phyloP scores from a whole-genome alignment of 2,888 invertebrate species.

The Diploptera punctata region DNA sequence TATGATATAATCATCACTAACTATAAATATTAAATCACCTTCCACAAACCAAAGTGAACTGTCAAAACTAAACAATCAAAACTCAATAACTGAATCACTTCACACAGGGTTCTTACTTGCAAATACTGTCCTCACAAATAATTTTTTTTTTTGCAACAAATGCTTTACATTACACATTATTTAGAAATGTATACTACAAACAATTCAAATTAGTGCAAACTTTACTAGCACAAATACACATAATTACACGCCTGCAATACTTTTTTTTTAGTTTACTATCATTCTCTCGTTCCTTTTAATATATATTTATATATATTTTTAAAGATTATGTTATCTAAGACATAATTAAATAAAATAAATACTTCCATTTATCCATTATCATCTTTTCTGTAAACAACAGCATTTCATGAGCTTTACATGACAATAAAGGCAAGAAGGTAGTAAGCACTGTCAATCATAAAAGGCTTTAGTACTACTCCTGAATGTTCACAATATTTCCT shows the following conservation, averaged over 20 bases:
- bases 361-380: conserved; percentile 31
- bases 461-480: background rate
- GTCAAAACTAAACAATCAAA: too few species aligned
- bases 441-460: conserved; percentile 2
- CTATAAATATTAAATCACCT: too few species aligned
- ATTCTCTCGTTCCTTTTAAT: conserved; percentile 18
- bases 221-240: background rate
- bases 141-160: background rate
- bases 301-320: too few species aligned
- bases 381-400: background rate
- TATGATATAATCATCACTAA: conserved; percentile 27
- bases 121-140: conserved; percentile 22
- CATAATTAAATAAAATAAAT: conserved; percentile 34
- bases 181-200: conserved; percentile 1
- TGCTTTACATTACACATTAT: background rate
- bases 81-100: too few species aligned
- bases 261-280: background rate
- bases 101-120: conserved; percentile 8
- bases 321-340: background rate
- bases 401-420: background rate
- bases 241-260: background rate
- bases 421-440: background rate
- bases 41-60: too few species aligned
- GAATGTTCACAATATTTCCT: background rate
- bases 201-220: background rate